These are phyloP conservation scores for Desmophyllum pertusum DNA, from an alignment of 92 coral and sea anemone species.

Conservation along the genomic window DNA sequence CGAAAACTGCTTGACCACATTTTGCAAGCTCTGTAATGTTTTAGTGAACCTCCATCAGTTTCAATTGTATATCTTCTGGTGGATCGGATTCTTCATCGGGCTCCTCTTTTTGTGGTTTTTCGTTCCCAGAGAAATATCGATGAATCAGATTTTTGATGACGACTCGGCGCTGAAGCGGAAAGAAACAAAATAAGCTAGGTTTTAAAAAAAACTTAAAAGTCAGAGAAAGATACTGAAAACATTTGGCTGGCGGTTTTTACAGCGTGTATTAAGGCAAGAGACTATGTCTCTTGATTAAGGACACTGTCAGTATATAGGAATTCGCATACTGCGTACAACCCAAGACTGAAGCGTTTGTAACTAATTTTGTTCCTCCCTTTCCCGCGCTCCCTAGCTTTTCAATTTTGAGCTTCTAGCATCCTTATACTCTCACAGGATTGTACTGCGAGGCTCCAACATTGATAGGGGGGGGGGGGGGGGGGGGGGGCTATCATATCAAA, in stretches of 20 bases:
- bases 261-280: too few species aligned
- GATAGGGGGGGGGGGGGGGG: too few species aligned
- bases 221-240: not conserved
- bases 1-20: constrained; percentile 20
- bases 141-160: constrained; percentile 60
- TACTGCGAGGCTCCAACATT: too few species aligned
- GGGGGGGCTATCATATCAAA: too few species aligned
- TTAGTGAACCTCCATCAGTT: constrained; percentile 31
- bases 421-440: too few species aligned
- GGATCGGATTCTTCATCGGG: not conserved
- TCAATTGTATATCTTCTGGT: constrained; percentile 23
- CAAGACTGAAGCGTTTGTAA: too few species aligned
- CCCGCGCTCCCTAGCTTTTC: too few species aligned
- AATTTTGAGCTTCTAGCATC: too few species aligned
- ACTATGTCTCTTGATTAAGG: too few species aligned
- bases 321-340: too few species aligned
- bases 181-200: not conserved
- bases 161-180: constrained; percentile 49
- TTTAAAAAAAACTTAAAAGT: not conserved
- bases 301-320: too few species aligned
- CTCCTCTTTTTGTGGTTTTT: constrained; percentile 19
- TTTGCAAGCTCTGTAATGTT: constrained; percentile 30
- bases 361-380: too few species aligned
- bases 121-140: constrained; percentile 57
- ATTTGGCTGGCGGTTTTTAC: not conserved